These are phyloP conservation scores for Eristalis arbustorum DNA, from an alignment of 2,888 invertebrate species.

Conservation along the genomic window DNA sequence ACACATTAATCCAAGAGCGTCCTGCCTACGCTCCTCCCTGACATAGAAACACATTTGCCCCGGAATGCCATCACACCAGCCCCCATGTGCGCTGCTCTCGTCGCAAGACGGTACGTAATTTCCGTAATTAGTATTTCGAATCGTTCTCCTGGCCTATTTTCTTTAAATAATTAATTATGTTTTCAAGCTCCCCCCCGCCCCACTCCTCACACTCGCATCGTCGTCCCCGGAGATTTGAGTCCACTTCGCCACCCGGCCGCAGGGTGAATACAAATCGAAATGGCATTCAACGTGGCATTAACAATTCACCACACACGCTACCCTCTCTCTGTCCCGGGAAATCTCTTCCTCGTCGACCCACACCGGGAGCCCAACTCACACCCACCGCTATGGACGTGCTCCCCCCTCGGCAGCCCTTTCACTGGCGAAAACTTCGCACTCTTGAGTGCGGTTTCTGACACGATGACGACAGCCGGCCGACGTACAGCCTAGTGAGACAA, in stretches of 20 bases:
- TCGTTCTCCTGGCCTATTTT: conserved; percentile 21
- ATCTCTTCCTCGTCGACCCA: neutral
- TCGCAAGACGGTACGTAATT: conserved; percentile 6
- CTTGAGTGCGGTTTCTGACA: conserved; percentile 20
- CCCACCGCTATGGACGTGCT: neutral
- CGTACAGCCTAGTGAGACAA: conserved; percentile 4
- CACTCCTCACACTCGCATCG: conserved; percentile 4
- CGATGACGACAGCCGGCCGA: neutral
- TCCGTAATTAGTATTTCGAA: conserved; percentile 24
- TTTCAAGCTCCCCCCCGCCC: conserved; percentile 1
- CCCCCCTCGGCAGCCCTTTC: neutral
- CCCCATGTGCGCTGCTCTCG: neutral
- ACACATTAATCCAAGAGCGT: neutral
- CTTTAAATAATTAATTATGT: conserved; percentile 54
- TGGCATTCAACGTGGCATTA: conserved; percentile 16
- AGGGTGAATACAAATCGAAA: conserved; percentile 28
- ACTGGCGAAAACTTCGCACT: neutral
- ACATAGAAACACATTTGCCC: neutral
- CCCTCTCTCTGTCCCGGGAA: neutral
- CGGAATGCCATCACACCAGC: conserved; percentile 1
- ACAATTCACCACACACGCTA: conserved; percentile 15
- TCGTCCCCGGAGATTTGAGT: neutral
- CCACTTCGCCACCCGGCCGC: neutral
- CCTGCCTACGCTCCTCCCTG: neutral
- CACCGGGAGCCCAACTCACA: neutral